Conservation (phyloP, 2,113 vertebrate species). For the Aegithalos caudatus region DNA sequence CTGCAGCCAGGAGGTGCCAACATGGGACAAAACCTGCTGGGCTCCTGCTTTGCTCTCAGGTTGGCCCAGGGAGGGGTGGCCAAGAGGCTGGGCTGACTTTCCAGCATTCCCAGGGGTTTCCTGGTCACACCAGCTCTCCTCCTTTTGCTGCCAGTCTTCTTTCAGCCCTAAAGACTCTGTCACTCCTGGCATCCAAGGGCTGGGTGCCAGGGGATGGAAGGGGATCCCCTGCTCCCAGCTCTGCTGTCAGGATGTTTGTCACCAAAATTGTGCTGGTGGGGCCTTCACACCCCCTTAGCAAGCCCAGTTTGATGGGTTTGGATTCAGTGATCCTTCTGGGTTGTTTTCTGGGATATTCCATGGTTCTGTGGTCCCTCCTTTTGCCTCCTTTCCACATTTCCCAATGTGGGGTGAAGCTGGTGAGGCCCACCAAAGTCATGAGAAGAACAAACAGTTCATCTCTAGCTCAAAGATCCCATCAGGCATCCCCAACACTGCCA, state of each 20-base stretch:
- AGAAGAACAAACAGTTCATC: not conserved
- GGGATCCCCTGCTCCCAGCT: not conserved
- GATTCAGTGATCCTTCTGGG: not conserved
- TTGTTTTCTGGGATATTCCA: not conserved
- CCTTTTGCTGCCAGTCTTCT: not conserved
- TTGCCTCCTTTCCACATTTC: not conserved
- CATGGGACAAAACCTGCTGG: not conserved
- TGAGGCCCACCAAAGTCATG: not conserved
- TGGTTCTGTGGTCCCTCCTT: not conserved
- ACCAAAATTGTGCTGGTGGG: not conserved
- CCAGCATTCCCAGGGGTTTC: not conserved
- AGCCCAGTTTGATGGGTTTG: not conserved
- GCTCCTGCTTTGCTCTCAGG: not conserved
- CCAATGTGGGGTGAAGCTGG: not conserved
- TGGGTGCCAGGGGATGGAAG: not conserved
- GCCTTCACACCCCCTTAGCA: not conserved
- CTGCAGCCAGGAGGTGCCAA: not conserved
- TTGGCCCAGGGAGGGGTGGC: not conserved
- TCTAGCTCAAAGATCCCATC: not conserved
- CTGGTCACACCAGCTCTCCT: not conserved
- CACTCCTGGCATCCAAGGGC: not conserved
- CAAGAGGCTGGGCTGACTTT: not conserved
- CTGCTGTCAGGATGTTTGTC: not conserved
- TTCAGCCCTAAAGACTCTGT: not conserved
- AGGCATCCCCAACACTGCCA: rapidly evolving